phyloP scores from a whole-genome alignment of 2,113 vertebrate genomes.

The Malurus cyaneus region DNA sequence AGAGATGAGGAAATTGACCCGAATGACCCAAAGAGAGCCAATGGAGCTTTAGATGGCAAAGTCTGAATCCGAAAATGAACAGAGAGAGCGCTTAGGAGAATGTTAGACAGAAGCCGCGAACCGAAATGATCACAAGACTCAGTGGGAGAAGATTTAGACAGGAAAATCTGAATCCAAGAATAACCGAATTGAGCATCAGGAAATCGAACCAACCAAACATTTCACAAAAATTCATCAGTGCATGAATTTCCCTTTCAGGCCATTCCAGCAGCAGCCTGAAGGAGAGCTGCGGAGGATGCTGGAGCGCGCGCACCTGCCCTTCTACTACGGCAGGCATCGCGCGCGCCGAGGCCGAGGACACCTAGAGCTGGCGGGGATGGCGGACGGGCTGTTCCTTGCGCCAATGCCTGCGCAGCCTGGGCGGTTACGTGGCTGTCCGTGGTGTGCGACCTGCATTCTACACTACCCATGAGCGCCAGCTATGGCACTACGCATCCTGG shows the following conservation, averaged over 20 bases:
- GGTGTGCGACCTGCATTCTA: constrained; percentile 85
- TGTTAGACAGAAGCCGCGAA: neutral
- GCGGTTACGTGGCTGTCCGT: constrained; percentile 93
- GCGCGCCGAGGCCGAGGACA: constrained; percentile 88
- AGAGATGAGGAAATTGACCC: no score
- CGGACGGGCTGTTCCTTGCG: constrained; percentile 92
- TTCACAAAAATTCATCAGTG: no score
- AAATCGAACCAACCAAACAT: no score
- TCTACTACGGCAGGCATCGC: constrained; percentile 96
- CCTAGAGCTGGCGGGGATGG: constrained; percentile 92
- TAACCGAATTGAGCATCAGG: no score
- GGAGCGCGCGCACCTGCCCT: constrained; percentile 88
- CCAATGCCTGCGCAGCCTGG: constrained; percentile 91
- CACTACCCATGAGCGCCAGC: constrained; percentile 95
- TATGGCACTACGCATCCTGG: constrained; percentile 88
- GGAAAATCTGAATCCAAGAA: no score
- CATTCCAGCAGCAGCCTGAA: no score
- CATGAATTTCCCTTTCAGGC: no score
- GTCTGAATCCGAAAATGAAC: neutral
- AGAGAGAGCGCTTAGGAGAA: neutral
- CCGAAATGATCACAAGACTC: no score
- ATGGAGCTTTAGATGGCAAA: no score
- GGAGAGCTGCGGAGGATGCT: no score
- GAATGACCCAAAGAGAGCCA: no score
- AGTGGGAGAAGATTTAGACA: no score